phyloP scores from a whole-genome alignment of 2,113 vertebrate genomes.

The Phrynosoma platyrhinos region DNA sequence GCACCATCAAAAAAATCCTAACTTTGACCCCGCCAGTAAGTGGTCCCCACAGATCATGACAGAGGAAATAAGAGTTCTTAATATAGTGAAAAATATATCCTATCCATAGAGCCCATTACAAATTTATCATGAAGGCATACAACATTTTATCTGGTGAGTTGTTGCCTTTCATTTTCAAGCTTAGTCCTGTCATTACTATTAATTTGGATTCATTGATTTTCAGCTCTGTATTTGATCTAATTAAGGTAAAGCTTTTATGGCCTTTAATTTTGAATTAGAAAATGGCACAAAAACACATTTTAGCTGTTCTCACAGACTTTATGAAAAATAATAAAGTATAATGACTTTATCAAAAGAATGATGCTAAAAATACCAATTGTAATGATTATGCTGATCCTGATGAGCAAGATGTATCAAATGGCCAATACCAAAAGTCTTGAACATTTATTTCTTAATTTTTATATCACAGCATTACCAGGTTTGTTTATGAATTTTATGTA shows the following conservation, averaged over 20 bases:
- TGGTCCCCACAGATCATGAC: too few species aligned
- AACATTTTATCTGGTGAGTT: slow-evolving; percentile 66
- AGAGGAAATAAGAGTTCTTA: too few species aligned
- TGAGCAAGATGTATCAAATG: neutral
- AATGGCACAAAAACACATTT: neutral
- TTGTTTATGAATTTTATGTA: neutral
- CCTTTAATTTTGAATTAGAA: slow-evolving; percentile 36
- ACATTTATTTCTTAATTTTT: neutral
- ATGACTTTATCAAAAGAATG: neutral
- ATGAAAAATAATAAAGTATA: slow-evolving; percentile 45
- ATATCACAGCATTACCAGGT: slow-evolving; percentile 21
- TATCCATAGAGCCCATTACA: too few species aligned
- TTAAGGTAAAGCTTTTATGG: slow-evolving; percentile 35
- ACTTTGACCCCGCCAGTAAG: too few species aligned
- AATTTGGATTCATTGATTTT: slow-evolving; percentile 66
- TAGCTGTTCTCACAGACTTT: neutral
- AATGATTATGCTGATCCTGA: neutral
- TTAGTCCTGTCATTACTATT: slow-evolving; percentile 65
- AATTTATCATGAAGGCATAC: neutral
- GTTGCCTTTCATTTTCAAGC: slow-evolving; percentile 67
- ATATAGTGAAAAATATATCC: too few species aligned
- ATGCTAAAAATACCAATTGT: neutral
- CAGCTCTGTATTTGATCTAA: slow-evolving; percentile 57
- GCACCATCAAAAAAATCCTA: too few species aligned
- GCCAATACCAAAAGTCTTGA: slow-evolving; percentile 33